Base-by-base conservation (phyloP, 2,797 vertebrate species). In the Scolopax rusticola region DNA sequence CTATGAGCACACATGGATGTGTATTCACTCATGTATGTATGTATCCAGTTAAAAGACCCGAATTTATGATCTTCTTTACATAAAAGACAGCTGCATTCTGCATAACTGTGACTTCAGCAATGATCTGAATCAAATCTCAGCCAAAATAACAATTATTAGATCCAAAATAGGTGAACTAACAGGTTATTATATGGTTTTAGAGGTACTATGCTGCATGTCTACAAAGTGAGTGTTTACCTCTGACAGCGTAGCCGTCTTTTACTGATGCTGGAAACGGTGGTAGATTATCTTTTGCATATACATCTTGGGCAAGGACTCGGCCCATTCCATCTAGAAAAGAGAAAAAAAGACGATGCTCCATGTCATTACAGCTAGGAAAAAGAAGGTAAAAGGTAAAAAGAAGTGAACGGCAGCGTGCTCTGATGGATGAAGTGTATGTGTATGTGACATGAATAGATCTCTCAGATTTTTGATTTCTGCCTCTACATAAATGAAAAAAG, bases 231-330 rank as follows among this genome's bases (percentile, higher is more conserved):
- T 18, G 61, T 96, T 99, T 97, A 99, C 99, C 99, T 98, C 99
- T 98, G 92, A 99, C 99, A 96, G 99, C 99, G 5, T 99, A 99
- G 89, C 99, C 99, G 11, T 99, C 99, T 98, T 99, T 99, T 91
- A 99, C 99, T 16, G 99, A 99, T 77, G 99, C 99, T 60, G 99
- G 99, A 93, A 99, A 99, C 7, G 99, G 99, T 88, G 99, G 99
- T 94, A 99, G 98, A 98, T 99, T 99, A 98, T 99, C 99, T 99
- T 99, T 99, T 98, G 99, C 99, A 97, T 99, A 99, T 96, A 99
- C 99, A 93, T 99, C 99, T 98, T 99, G 99, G 98, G 99, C 99
- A 92, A 99, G 99, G 89, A 99, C 99, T 96, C 99, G 98, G 88
- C 99, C 99, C 99, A 99, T 99, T 96, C 99, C 99, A 95, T 99